Percentiles rank a stretch among this genome's conserved stretches.
Evolutionary conservation across 1,140 invertebrate species (phyloP).

Genomic region (Ostrea denselamellosa): DNA sequence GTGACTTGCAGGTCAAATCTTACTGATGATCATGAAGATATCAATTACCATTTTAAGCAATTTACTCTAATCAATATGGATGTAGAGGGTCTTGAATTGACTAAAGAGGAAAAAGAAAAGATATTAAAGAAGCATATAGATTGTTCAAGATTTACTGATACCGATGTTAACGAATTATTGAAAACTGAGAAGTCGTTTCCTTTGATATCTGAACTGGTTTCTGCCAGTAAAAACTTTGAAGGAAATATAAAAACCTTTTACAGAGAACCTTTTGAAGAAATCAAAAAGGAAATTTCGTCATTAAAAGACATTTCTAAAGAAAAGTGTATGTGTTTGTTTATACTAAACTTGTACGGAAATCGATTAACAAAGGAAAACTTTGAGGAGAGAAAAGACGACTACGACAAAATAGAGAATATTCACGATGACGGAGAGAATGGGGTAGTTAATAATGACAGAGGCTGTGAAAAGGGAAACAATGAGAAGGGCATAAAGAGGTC

Average conservation of each 20-base stretch:
- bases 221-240: neutral
- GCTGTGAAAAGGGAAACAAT: neutral
- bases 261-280: neutral
- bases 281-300: neutral
- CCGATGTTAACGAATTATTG: neutral
- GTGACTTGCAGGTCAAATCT: neutral
- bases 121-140: neutral
- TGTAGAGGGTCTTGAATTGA: neutral
- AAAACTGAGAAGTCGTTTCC: neutral
- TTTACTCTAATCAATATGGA: neutral
- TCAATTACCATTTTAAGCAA: neutral
- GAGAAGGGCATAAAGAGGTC: neutral
- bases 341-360: neutral
- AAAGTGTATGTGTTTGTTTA: neutral
- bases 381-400: neutral
- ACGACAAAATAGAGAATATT: neutral
- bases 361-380: neutral
- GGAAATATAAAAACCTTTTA: neutral
- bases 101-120: neutral
- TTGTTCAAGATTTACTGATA: neutral
- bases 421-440: neutral
- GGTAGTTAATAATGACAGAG: neutral
- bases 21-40: neutral
- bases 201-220: neutral
- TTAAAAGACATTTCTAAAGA: neutral